Evolutionary conservation across 1,140 invertebrate species (phyloP).

Genomic region (Drepana arcuata): DNA sequence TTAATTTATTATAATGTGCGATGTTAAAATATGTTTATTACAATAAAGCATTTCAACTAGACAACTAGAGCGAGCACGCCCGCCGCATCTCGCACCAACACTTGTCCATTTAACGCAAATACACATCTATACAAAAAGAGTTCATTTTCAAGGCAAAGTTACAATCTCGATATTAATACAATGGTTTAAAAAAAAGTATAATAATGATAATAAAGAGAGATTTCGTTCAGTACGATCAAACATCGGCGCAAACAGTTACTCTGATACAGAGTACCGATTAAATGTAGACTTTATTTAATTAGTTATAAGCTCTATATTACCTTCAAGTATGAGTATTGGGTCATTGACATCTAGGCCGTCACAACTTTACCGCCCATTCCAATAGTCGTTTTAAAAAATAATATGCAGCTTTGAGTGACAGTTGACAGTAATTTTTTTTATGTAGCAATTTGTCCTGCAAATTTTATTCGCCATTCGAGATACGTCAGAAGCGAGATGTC

Average conservation of each 20-base stretch:
- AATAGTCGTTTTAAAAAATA: background rate
- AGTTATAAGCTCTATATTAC: slow-evolving; percentile 59
- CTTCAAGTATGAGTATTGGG: no score
- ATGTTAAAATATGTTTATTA: slow-evolving; percentile 70
- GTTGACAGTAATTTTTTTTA: background rate
- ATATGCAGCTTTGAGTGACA: background rate
- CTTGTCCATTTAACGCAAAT: slow-evolving; percentile 31
- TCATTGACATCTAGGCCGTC: no score
- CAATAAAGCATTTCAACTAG: slow-evolving; percentile 64
- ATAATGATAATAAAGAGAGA: slow-evolving; percentile 32
- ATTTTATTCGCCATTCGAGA: no score
- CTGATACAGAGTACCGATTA: slow-evolving; percentile 63
- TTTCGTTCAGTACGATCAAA: slow-evolving; percentile 44
- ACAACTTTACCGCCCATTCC: no score
- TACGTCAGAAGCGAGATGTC: no score
- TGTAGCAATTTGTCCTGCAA: no score
- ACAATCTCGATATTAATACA: slow-evolving; percentile 30
- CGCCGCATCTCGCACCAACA: slow-evolving; percentile 24
- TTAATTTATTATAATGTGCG: slow-evolving; percentile 72
- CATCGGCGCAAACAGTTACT: slow-evolving; percentile 39
- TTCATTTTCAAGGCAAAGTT: slow-evolving; percentile 20
- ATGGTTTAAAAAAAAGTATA: slow-evolving; percentile 26
- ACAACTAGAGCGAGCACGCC: slow-evolving; percentile 25
- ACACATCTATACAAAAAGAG: slow-evolving; percentile 34
- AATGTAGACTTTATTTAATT: slow-evolving; percentile 30